phyloP scores from a whole-genome alignment of 2,113 vertebrate species.

The Urocitellus parryii region DNA sequence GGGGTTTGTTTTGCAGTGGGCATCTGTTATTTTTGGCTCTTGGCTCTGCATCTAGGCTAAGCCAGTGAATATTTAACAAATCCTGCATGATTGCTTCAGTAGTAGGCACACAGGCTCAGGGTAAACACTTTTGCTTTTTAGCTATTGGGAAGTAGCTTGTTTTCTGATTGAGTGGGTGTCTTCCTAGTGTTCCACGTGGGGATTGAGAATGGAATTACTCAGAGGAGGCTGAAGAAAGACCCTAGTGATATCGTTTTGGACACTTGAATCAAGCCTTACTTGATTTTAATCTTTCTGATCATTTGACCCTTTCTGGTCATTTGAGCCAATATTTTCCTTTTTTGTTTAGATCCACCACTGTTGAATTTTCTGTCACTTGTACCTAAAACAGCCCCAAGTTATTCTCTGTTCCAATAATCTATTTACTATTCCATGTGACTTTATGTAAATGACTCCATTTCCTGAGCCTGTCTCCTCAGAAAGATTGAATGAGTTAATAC shows the following conservation, averaged over 20 bases:
- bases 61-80: not conserved
- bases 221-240: not conserved
- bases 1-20: not conserved
- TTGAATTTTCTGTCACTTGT: not conserved
- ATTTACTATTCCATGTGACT: not conserved
- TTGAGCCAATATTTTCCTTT: not conserved
- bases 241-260: not conserved
- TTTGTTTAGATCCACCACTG: not conserved
- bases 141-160: not conserved
- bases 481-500: not conserved
- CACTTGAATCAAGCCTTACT: not conserved
- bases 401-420: not conserved
- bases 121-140: not conserved
- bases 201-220: not conserved
- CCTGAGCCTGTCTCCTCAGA: not conserved
- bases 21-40: conserved; percentile 9
- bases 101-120: not conserved
- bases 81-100: not conserved
- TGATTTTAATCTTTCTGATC: not conserved
- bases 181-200: not conserved
- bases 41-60: not conserved
- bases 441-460: not conserved
- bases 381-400: not conserved
- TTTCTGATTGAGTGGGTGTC: not conserved
- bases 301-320: not conserved